These are phyloP conservation scores for Corythoichthys haematopterus DNA, from an alignment of 2,113 vertebrate genomes.

Conservation along the genomic window DNA sequence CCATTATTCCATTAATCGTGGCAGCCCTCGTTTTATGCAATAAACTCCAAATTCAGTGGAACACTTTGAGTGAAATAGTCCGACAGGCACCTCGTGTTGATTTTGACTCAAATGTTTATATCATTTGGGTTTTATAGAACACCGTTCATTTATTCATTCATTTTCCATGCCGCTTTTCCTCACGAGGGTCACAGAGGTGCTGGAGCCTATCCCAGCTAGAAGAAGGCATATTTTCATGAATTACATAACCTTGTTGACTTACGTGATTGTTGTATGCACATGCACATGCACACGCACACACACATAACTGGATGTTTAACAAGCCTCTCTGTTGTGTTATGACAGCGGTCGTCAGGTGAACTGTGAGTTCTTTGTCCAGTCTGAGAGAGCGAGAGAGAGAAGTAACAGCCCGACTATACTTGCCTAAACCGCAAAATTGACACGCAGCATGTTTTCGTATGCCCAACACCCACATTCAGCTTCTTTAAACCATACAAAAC, in stretches of 20 bases:
- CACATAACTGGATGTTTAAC: slow-evolving; percentile 31
- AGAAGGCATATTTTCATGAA: slow-evolving; percentile 11
- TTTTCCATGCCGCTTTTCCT: too few relatives aligned
- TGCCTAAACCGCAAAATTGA: slow-evolving; percentile 32
- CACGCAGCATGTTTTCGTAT: slow-evolving; percentile 34
- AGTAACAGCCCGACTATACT: slow-evolving; percentile 44
- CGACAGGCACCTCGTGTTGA: not conserved
- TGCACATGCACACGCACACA: slow-evolving; percentile 4
- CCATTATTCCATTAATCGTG: too few relatives aligned
- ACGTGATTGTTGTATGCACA: slow-evolving; percentile 10
- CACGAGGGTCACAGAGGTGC: too few relatives aligned
- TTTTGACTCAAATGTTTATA: not conserved
- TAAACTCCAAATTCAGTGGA: not conserved
- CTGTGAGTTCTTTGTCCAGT: slow-evolving; percentile 66
- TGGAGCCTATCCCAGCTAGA: too few relatives aligned
- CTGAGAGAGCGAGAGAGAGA: slow-evolving; percentile 26
- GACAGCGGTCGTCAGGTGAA: slow-evolving; percentile 61
- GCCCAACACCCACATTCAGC: slow-evolving; percentile 20
- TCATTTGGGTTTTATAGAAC: slow-evolving; percentile 10
- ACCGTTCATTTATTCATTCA: too few relatives aligned
- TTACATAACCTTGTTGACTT: slow-evolving; percentile 9
- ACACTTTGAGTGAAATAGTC: not conserved
- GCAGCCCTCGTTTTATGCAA: not conserved
- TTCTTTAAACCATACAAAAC: slow-evolving; percentile 20
- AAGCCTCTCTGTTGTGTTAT: slow-evolving; percentile 54